Evolutionary conservation across 2,797 vertebrate genomes (phyloP), one percentile per base, ranked within the genome.

Genomic region (Pitangus sulphuratus): DNA sequence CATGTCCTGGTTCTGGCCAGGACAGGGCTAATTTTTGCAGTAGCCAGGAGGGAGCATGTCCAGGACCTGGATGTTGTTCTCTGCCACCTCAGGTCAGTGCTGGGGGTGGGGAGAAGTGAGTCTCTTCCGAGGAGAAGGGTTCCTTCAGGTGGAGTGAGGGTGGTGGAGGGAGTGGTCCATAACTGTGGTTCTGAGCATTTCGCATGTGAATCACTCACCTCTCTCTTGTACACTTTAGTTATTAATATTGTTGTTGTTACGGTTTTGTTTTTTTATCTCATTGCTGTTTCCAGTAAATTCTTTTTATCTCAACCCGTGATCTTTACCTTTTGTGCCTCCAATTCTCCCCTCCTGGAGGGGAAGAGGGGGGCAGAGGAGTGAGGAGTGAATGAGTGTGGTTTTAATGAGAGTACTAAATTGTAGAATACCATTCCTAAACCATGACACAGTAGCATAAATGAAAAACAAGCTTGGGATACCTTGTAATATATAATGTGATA

Each of bases 321-420:
- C 30, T 58, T 65, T 33, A 47, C 8, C 20, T 58, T 0, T 15
- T 15, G 4, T 45, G 37, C 12, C 39, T 71, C 33, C 58, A 53
- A 3, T 12, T 78, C 15, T 33, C 28, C 57, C 12, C 20, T 71
- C 15, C 4, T 0, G 0, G 14, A 65, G 33, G 14, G n/a, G n/a
- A 45, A 40, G 40, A 44, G 16, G 20, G 9, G 16, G 20, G 18
- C 17, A 64, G 30, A 12, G 37, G 16, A 45, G 44, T 24, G 20
- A 14, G 14, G 24, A 64, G 14, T 0, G 4, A 44, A 25, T 0
- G 0, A 1, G 0, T 0, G 0, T 26, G 51, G 17, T 20, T 64
- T 71, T 58, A 58, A 10, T 14, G 39, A 58, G 45, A 51, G 17
- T 30, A 31, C 15, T 22, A 24, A 44, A 40, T 15, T 24, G 21